Evolutionary conservation across 2,113 vertebrate genomes (phyloP).

Genomic region (Eira barbara): DNA sequence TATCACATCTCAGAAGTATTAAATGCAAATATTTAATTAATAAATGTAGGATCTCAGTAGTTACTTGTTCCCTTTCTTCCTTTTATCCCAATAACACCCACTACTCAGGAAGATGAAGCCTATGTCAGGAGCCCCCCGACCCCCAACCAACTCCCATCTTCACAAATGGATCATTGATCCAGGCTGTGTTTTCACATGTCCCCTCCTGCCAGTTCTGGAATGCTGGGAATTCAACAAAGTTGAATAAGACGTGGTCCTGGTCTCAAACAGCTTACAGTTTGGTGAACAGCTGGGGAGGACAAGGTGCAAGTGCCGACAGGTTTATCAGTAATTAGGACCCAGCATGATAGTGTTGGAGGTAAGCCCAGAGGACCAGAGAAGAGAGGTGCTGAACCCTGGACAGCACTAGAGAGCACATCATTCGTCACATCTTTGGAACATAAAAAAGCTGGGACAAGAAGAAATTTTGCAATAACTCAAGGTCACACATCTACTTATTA

Average conservation of each 20-base stretch:
- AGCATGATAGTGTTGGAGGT: neutral
- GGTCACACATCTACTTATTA: neutral
- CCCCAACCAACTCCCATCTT: neutral
- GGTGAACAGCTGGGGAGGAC: neutral
- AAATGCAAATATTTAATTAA: conserved; percentile 1
- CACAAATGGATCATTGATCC: neutral
- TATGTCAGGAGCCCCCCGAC: neutral
- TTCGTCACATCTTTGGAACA: neutral
- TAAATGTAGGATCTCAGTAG: neutral
- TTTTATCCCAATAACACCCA: neutral
- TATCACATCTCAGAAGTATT: neutral
- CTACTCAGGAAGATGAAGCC: neutral
- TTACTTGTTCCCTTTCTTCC: neutral
- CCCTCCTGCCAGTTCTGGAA: neutral
- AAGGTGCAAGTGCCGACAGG: neutral
- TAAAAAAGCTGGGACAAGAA: neutral
- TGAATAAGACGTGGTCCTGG: neutral
- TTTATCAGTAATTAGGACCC: neutral
- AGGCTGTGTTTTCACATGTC: neutral
- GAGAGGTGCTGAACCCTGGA: neutral
- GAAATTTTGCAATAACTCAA: neutral
- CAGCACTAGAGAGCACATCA: neutral
- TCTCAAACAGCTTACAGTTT: neutral
- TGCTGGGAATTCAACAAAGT: neutral
- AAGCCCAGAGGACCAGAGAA: neutral